These are phyloP conservation scores for Cotesia glomerata DNA, from an alignment of 1,140 invertebrate species.

Conservation along the genomic window DNA sequence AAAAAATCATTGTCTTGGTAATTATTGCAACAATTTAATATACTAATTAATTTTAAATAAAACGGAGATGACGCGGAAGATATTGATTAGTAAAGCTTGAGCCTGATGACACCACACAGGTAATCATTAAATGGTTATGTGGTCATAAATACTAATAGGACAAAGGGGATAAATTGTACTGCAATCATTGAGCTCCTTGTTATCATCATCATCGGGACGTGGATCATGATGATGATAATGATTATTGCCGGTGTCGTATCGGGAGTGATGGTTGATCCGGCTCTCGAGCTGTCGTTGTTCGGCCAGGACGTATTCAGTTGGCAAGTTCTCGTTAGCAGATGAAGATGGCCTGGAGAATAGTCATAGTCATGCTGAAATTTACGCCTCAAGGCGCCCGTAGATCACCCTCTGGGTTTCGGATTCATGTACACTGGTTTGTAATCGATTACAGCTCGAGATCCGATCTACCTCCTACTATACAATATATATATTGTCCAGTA, in stretches of 20 bases:
- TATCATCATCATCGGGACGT: too few relatives aligned
- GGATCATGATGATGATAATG: too few relatives aligned
- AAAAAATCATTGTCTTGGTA: too few relatives aligned
- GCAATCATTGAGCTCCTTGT: slow-evolving; percentile 37
- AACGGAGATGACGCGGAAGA: neutral
- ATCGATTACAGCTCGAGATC: slow-evolving; percentile 4
- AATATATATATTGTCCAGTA: neutral
- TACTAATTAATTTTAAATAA: too few relatives aligned
- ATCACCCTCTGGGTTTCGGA: neutral
- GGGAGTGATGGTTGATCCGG: too few relatives aligned
- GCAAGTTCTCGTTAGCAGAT: slow-evolving; percentile 39
- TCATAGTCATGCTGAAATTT: slow-evolving; percentile 31
- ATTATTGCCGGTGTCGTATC: too few relatives aligned
- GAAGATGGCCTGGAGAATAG: slow-evolving; percentile 47
- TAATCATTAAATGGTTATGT: slow-evolving; percentile 37
- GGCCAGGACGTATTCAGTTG: slow-evolving; percentile 39
- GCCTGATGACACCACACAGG: neutral
- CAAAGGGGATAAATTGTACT: slow-evolving; percentile 43
- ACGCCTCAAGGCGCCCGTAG: neutral
- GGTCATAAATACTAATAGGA: slow-evolving; percentile 53
- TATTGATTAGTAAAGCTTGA: neutral
- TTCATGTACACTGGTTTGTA: neutral
- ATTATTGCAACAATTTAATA: too few relatives aligned
- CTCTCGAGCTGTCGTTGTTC: slow-evolving; percentile 31
- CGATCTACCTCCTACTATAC: neutral